These are phyloP conservation scores for Tinamus guttatus DNA, from an alignment of 2,113 vertebrate genomes.

Conservation along the genomic window DNA sequence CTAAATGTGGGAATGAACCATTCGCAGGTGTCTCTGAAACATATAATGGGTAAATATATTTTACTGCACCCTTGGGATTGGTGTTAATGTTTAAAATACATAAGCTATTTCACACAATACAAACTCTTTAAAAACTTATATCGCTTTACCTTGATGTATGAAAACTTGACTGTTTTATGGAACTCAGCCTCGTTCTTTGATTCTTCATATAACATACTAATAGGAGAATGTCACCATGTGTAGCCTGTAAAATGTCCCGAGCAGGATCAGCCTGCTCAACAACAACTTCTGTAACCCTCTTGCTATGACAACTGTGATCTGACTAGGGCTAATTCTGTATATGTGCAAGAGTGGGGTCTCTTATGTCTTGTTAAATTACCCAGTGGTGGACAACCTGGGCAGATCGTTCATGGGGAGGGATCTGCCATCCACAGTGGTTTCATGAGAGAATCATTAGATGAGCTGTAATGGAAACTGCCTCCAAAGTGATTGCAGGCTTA, in stretches of 20 bases:
- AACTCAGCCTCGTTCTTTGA: not conserved
- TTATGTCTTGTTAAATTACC: not conserved
- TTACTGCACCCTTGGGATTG: constrained; percentile 40
- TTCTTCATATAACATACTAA: not conserved
- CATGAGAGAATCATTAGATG: not conserved
- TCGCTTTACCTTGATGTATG: not conserved
- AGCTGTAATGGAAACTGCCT: not conserved
- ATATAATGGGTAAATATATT: constrained; percentile 82
- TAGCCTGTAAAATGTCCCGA: not conserved
- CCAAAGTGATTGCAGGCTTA: not conserved
- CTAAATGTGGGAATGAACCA: constrained; percentile 79
- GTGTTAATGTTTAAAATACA: not conserved
- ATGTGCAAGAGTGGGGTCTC: not conserved
- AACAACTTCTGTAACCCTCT: not conserved
- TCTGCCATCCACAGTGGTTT: not conserved
- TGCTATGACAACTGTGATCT: not conserved
- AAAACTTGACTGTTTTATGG: not conserved
- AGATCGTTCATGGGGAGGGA: not conserved
- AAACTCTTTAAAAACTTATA: not conserved
- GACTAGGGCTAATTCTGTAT: not conserved
- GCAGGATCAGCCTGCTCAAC: not conserved
- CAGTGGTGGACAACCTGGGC: not conserved
- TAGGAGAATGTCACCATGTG: not conserved
- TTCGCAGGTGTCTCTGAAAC: constrained; percentile 82
- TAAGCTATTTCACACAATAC: not conserved